These are phyloP conservation scores for Sitta carolinensis DNA, from an alignment of 2,797 vertebrate genomes.

Conservation along the genomic window DNA sequence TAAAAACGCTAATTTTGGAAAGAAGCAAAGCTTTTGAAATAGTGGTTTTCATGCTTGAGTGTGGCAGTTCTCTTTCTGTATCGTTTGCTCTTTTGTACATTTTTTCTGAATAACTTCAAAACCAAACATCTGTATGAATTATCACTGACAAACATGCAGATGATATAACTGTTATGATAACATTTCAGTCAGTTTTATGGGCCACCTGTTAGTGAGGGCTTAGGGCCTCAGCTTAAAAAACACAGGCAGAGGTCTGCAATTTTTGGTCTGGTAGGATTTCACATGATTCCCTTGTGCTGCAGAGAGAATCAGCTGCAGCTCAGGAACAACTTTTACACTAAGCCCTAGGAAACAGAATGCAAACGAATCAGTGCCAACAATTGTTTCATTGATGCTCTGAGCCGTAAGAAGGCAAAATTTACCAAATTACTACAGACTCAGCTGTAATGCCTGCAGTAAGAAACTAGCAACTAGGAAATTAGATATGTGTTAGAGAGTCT, in stretches of 20 bases:
- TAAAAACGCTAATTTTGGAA: not conserved
- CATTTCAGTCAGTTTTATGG: not conserved
- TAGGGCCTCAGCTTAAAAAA: not conserved
- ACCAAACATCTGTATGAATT: fast-evolving
- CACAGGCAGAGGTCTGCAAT: not conserved
- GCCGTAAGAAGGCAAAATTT: not conserved
- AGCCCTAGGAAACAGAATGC: not conserved
- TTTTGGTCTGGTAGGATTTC: not conserved
- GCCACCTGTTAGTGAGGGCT: not conserved
- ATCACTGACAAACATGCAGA: not conserved
- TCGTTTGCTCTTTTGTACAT: not conserved
- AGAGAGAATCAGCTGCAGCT: not conserved
- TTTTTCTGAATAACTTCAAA: not conserved
- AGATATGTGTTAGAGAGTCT: not conserved
- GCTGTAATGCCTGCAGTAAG: not conserved
- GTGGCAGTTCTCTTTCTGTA: not conserved
- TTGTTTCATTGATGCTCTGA: not conserved
- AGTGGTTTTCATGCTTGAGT: not conserved
- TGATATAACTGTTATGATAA: not conserved
- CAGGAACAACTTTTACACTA: not conserved
- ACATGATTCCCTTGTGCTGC: not conserved
- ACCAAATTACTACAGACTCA: not conserved
- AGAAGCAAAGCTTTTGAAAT: not conserved
- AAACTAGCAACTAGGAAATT: not conserved
- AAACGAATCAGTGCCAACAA: not conserved